Evolutionary conservation across 2,797 vertebrate species (phyloP).

Genomic region (Halcyon smyrnensis): DNA sequence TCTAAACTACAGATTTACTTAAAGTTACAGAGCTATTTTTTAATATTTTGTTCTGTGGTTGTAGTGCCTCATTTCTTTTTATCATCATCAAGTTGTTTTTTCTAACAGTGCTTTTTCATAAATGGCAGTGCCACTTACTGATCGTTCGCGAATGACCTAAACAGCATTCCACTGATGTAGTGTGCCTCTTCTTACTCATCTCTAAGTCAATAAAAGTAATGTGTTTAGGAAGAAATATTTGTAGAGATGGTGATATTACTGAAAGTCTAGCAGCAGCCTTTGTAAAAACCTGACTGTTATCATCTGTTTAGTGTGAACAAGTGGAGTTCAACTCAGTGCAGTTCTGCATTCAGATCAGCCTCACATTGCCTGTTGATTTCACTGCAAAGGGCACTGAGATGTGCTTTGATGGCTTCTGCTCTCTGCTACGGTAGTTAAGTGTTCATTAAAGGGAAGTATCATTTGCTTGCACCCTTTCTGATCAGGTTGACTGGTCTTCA

Average conservation of each 20-base stretch:
- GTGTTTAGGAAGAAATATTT: not conserved
- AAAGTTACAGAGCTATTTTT: not conserved
- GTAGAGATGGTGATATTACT: not conserved
- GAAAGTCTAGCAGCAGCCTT: not conserved
- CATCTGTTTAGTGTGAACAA: not conserved
- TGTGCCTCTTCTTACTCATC: not conserved
- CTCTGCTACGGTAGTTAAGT: not conserved
- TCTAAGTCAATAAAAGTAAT: not conserved
- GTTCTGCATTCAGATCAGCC: not conserved
- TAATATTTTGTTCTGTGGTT: not conserved
- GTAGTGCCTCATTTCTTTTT: not conserved
- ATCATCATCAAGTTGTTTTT: not conserved
- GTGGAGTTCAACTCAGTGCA: not conserved
- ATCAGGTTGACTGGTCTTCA: not conserved
- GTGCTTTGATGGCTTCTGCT: not conserved
- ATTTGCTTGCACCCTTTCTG: not conserved
- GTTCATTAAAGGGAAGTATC: not conserved
- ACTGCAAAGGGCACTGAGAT: not conserved
- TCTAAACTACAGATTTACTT: not conserved
- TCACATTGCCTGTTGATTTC: not conserved
- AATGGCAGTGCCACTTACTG: not conserved
- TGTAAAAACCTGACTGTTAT: not conserved
- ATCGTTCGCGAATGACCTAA: not conserved
- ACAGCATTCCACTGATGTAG: not conserved
- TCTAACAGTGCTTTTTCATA: not conserved